These are phyloP conservation scores for Nanger granti DNA, from an alignment of 2,113 vertebrate genomes.

Conservation along the genomic window DNA sequence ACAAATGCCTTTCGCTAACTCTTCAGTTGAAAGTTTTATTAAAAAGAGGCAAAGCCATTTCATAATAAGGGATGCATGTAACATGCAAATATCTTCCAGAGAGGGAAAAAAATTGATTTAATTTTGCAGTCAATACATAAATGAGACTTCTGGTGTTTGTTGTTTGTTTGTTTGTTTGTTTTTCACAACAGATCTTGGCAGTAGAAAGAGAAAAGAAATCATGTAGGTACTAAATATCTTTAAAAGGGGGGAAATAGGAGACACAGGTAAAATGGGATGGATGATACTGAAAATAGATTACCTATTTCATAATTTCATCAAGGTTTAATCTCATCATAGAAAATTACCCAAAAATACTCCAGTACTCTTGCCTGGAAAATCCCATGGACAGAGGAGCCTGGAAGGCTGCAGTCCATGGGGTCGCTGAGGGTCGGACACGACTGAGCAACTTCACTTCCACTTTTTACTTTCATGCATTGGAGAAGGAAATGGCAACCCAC, in stretches of 20 bases:
- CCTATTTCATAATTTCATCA: not conserved
- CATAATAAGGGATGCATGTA: not conserved
- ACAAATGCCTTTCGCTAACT: not conserved
- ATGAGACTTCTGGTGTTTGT: not conserved
- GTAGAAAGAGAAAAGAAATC: not conserved
- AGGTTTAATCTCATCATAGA: not conserved
- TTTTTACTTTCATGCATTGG: too few species aligned
- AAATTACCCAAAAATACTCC: not conserved
- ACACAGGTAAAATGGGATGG: not conserved
- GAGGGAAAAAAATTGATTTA: not conserved
- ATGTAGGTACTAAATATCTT: not conserved
- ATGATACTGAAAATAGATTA: not conserved
- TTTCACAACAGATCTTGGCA: not conserved
- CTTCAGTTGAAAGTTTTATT: not conserved
- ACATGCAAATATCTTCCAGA: not conserved
- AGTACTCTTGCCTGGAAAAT: too few species aligned
- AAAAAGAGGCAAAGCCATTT: not conserved
- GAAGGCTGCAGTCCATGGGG: too few species aligned
- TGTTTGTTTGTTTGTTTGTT: not conserved
- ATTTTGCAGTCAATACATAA: not conserved
- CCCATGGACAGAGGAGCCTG: too few species aligned
- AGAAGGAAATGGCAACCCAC: too few species aligned
- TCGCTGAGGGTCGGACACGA: too few species aligned
- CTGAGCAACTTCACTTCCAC: too few species aligned
- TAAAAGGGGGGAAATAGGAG: not conserved